Evolutionary conservation across 1,140 invertebrate genomes (phyloP).

Genomic region (Luehdorfia chinensis): DNA sequence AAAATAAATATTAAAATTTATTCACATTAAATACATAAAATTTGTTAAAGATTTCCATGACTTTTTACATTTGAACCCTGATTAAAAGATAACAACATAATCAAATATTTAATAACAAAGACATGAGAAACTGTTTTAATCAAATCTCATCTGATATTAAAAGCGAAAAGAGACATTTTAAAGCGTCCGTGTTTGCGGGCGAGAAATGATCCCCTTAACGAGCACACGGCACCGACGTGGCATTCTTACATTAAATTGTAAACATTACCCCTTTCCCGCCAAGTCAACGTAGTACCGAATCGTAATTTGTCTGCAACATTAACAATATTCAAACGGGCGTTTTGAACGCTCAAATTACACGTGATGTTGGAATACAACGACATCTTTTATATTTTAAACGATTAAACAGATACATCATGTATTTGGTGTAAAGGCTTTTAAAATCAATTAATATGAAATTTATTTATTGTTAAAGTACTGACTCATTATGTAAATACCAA

Average conservation of each 20-base stretch:
- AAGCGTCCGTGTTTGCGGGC: constrained; percentile 29
- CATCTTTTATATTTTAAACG: not conserved
- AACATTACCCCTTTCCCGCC: constrained; percentile 59
- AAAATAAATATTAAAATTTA: no score
- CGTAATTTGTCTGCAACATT: constrained; percentile 63
- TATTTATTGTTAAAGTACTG: no score
- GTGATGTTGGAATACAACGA: not conserved
- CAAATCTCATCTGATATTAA: constrained; percentile 32
- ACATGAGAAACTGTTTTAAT: constrained; percentile 19
- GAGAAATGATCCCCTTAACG: constrained; percentile 55
- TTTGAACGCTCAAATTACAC: constrained; percentile 17
- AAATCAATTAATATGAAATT: no score
- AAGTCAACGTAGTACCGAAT: constrained; percentile 49
- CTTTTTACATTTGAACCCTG: no score
- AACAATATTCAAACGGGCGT: constrained; percentile 32
- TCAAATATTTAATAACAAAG: constrained; percentile 16
- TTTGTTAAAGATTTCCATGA: no score
- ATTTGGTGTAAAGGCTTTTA: no score
- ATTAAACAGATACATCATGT: no score
- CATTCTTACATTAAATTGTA: constrained; percentile 72
- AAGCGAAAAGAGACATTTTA: constrained; percentile 51
- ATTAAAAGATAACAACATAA: no score
- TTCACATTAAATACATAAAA: no score
- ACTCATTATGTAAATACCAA: no score
- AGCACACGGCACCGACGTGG: constrained; percentile 32